phyloP scores from a whole-genome alignment of 2,888 invertebrate species.

The Eutolmus rufibarbis region DNA sequence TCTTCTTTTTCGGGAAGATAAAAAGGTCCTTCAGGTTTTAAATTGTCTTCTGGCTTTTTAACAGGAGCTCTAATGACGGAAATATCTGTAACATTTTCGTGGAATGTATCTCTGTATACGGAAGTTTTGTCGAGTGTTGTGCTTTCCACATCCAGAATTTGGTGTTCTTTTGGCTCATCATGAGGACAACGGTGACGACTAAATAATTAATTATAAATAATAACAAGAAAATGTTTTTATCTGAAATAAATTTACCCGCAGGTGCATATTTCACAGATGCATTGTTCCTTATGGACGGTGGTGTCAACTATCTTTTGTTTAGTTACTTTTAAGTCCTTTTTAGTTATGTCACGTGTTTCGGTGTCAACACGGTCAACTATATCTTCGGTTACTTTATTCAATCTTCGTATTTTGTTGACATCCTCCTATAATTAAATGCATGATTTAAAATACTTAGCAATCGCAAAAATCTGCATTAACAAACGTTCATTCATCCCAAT shows the following conservation, averaged over 20 bases:
- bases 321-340: conserved; percentile 54
- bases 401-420: background rate
- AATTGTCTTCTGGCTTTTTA: conserved; percentile 69
- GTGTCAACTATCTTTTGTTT: conserved; percentile 55
- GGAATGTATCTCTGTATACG: conserved; percentile 3
- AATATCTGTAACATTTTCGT: conserved; percentile 42
- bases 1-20: conserved; percentile 60
- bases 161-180: conserved; percentile 54
- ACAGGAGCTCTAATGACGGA: conserved; percentile 57
- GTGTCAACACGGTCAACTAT: background rate
- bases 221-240: background rate
- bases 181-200: conserved; percentile 88
- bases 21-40: conserved; percentile 69
- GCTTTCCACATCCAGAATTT: conserved; percentile 30
- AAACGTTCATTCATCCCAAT: too few species aligned
- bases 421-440: background rate
- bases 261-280: conserved; percentile 89
- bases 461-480: background rate
- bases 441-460: background rate
- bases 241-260: conserved; percentile 77
- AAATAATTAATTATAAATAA: conserved; percentile 53
- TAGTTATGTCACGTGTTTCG: background rate
- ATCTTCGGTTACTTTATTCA: background rate
- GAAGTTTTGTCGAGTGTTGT: conserved; percentile 10
- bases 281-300: conserved; percentile 72